These are phyloP conservation scores for Cinclus cinclus DNA, from an alignment of 2,113 vertebrate species.

Conservation along the genomic window DNA sequence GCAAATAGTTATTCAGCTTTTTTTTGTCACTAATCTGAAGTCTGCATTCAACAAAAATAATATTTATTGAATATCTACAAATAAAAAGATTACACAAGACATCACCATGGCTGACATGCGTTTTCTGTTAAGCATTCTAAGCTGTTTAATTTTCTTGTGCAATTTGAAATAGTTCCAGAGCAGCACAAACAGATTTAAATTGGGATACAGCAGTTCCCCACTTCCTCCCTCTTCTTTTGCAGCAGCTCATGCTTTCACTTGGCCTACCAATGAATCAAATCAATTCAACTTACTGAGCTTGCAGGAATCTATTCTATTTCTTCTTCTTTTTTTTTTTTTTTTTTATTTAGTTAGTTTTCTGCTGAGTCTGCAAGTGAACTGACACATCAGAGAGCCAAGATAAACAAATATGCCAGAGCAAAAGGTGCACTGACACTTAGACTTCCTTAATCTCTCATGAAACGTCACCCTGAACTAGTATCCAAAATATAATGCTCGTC, in stretches of 20 bases:
- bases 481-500: not conserved
- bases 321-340: not conserved
- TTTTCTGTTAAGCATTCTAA: not conserved
- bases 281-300: not conserved
- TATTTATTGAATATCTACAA: not conserved
- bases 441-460: not conserved
- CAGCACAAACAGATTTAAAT: not conserved
- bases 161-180: not conserved
- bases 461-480: not conserved
- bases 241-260: not conserved
- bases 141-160: not conserved
- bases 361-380: conserved; percentile 2
- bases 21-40: not conserved
- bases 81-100: not conserved
- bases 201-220: not conserved
- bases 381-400: not conserved
- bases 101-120: not conserved
- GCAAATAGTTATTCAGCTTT: not conserved
- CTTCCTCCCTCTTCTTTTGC: not conserved
- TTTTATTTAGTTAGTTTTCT: not conserved
- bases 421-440: not conserved
- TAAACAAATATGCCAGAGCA: not conserved
- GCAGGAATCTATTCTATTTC: not conserved
- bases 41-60: not conserved
- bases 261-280: not conserved